phyloP scores from a whole-genome alignment of 2,888 invertebrate genomes.

The Ectemnius continuus region DNA sequence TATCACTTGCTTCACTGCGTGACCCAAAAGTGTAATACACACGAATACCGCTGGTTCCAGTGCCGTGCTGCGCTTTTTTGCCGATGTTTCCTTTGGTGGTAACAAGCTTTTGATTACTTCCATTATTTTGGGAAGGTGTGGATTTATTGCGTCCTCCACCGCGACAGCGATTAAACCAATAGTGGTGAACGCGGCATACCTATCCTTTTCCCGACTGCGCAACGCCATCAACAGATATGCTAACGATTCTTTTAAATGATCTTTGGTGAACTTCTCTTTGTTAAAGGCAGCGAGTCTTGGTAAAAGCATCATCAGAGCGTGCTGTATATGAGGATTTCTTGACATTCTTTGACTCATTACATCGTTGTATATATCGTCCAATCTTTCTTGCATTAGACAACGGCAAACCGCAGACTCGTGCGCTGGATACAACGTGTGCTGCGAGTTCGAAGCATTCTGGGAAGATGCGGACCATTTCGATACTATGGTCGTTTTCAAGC shows the following conservation, averaged over 20 bases:
- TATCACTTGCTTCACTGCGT: slow-evolving; percentile 90
- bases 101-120: slow-evolving; percentile 87
- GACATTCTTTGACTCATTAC: slow-evolving; percentile 89
- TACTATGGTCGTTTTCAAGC: slow-evolving; percentile 81
- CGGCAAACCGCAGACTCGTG: slow-evolving; percentile 94
- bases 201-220: slow-evolving; percentile 90
- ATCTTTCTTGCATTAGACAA: slow-evolving; percentile 89
- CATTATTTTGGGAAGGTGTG: slow-evolving; percentile 91
- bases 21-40: slow-evolving; percentile 93
- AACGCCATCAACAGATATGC: slow-evolving; percentile 87
- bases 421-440: slow-evolving; percentile 78
- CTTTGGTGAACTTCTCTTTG: slow-evolving; percentile 87
- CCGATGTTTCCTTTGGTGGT: slow-evolving; percentile 87
- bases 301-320: slow-evolving; percentile 90
- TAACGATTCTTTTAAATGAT: slow-evolving; percentile 87
- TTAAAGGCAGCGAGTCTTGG: slow-evolving; percentile 97
- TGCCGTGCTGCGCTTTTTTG: slow-evolving; percentile 84
- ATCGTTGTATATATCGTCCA: slow-evolving; percentile 88
- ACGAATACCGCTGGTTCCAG: slow-evolving; percentile 95
- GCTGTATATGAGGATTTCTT: slow-evolving; percentile 90
- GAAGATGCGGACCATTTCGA: slow-evolving; percentile 76
- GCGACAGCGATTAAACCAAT: slow-evolving; percentile 95
- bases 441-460: slow-evolving; percentile 64
- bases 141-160: slow-evolving; percentile 88
- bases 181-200: slow-evolving; percentile 92